phyloP scores from a whole-genome alignment of 2,797 vertebrate species.

The Dermochelys coriacea region DNA sequence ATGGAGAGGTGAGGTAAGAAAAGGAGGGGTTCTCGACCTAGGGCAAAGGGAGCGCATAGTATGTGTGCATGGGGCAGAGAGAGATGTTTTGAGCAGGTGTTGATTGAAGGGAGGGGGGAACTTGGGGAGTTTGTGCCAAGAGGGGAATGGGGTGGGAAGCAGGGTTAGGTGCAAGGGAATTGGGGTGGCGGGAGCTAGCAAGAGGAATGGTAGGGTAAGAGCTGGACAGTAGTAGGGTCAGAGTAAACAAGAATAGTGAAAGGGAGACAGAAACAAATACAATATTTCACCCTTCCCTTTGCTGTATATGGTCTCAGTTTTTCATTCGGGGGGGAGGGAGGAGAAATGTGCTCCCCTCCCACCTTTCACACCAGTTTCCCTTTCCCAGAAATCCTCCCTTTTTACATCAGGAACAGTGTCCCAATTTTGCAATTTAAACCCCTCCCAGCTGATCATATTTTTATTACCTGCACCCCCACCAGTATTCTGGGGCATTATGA shows the following conservation, averaged over 20 bases:
- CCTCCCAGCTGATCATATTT: too few relatives aligned
- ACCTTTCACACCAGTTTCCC: neutral
- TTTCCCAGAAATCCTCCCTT: neutral
- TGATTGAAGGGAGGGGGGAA: neutral
- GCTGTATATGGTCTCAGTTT: too few relatives aligned
- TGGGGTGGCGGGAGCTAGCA: accelerated
- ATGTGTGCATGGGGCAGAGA: too few relatives aligned
- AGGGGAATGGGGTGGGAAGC: neutral
- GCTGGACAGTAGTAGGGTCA: neutral
- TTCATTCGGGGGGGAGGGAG: neutral
- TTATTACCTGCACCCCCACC: neutral
- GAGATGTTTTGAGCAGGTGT: neutral
- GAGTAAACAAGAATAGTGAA: neutral
- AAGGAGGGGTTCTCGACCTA: neutral
- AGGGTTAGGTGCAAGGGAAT: neutral
- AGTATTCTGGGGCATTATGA: neutral
- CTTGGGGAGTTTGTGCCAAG: neutral
- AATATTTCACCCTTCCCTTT: too few relatives aligned
- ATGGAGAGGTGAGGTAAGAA: neutral
- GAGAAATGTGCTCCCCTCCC: neutral
- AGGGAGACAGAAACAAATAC: neutral
- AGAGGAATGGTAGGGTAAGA: neutral
- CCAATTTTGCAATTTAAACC: neutral
- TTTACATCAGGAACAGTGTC: neutral
- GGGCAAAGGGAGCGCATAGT: neutral